These are phyloP conservation scores for Atta colombica DNA, from an alignment of 1,140 invertebrate genomes.

Conservation along the genomic window DNA sequence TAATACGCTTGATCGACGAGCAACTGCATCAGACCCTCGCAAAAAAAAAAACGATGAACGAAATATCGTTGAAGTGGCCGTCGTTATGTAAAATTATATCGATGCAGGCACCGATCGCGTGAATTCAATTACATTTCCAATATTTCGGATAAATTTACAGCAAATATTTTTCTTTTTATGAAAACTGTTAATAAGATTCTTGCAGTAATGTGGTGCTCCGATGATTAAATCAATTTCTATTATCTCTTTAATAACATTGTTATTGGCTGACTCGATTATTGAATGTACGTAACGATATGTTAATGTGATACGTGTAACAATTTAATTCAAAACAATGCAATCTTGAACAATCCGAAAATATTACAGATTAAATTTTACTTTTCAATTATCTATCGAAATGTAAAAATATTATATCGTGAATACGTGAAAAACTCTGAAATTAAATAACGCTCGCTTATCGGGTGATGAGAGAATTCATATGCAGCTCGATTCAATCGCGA, in stretches of 20 bases:
- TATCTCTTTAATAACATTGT: background rate
- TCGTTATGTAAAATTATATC: slow-evolving; percentile 30
- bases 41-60: background rate
- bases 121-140: background rate
- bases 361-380: background rate
- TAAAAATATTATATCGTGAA: background rate
- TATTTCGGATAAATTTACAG: background rate
- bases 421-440: background rate
- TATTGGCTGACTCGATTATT: background rate
- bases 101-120: background rate
- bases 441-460: slow-evolving; percentile 4
- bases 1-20: slow-evolving; percentile 47
- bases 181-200: slow-evolving; percentile 10
- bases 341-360: background rate
- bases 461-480: background rate
- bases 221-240: background rate
- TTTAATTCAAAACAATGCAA: background rate
- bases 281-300: background rate
- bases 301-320: background rate
- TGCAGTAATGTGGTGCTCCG: background rate
- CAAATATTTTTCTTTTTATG: slow-evolving; percentile 1
- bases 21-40: background rate
- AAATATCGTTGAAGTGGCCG: background rate
- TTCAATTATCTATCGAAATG: background rate
- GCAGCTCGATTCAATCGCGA: background rate